Base-by-base conservation (phyloP, 2,797 vertebrate genomes). In the Sebastes steindachneri region DNA sequence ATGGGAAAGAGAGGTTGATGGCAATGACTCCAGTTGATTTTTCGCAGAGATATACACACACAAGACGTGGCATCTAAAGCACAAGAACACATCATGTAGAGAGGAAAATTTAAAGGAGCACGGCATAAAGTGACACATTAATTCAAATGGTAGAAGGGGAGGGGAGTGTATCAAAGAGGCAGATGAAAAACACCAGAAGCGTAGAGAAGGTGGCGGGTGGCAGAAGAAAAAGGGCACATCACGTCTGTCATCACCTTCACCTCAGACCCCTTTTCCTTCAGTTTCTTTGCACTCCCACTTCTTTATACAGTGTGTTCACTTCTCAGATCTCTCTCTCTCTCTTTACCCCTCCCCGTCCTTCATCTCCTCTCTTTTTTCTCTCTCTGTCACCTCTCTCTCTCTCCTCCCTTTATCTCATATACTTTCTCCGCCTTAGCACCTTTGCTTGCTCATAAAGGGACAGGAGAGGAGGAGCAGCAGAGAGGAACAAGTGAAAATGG, bases 221-320 rank as follows among this genome's bases (percentile, higher is more conserved):
- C 72, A 80, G 51, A 78, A 78, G 68, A 79, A 89, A 77, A 86
- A 80, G 81, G 65, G 59, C 72, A 64, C 66, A 67, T 77, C 83
- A 70, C 29, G 17, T 86, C 88, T 80, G 87, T 91, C 87, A 87
- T 86, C 85, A 83, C 86, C 89, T 89, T 85, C 84, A 92, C 83
- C 91, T 84, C 76, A 86, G 77, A 88, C 75, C 76, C 19, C 53
- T 45, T 86, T 84, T 86, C 68, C 35, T 59, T 68, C 35, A 14
- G 15, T 67, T 67, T 70, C 77, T 68, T 65, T 53, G 57, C 74
- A 76, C 78, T 73, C 80, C 75, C 57, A 79, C 72, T 68, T 84
- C 90, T 79, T 89, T 86, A 70, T 84, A 84, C 67, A 82, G 68
- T 69, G 67, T 37, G 76, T 79, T 90, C 35, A 21, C 63, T 73